Base-by-base conservation (phyloP, 2,888 invertebrate species). In the Ethmia dodecea region DNA sequence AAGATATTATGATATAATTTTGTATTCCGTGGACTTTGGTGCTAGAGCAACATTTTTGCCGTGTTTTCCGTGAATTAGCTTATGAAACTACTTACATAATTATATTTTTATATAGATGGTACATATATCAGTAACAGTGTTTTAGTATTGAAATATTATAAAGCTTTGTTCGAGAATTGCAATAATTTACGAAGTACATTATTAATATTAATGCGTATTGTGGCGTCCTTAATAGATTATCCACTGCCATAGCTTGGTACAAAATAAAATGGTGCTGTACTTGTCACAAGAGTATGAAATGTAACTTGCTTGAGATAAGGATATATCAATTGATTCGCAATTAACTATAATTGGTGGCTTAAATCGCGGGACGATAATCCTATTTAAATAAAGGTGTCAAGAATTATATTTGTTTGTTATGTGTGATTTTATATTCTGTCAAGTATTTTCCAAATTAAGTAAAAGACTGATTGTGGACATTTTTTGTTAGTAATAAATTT, bases 1-100 rank as follows among this genome's bases (percentile, higher is more conserved):
- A n/a, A n/a, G n/a, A 22, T 22, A 22, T 22, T 22, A n/a, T 22
- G n/a, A 22, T n/a, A 22, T 9, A 22, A 2, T 6, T 22, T 22
- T 22, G 22, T 22, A 32, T 28, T 37, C 32, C 32, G 28, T 29
- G 16, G 27, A 29, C 28, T 36, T 37, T 32, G 36, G 36, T 37
- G 36, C 36, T 37, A 37, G 13, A 15, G 20, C 20, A 28, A 28
- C 12, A 27, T 15, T 11, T 3, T n/a, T 30, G 18, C 18, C 22
- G 28, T 27, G 18, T 31, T 35, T 24, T 15, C 28, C 11, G 16
- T 28, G 13, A 28, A n/a, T 14, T 30, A 30, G 30, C 30, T 30
- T 30, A 8, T 10, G 2, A 6, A 30, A 30, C 11, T 30, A n/a
- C n/a, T n/a, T n/a, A n/a, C n/a, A n/a, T n/a, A n/a, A n/a, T n/a